These are phyloP conservation scores for Drosophila lutescens DNA, from an alignment of 2,888 invertebrate species.

Conservation along the genomic window DNA sequence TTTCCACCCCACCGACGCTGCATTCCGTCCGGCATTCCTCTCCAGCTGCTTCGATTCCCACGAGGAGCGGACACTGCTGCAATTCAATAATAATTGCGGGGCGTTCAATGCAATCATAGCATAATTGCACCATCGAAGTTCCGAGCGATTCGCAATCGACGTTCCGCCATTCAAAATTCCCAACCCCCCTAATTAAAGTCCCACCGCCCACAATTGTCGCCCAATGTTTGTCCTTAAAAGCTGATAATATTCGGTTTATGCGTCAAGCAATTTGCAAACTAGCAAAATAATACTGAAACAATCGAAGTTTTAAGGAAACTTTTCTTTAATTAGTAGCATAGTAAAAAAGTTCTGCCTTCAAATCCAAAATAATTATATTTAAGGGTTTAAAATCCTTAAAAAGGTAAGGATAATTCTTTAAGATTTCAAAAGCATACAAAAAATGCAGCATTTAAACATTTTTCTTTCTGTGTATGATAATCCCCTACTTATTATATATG, in stretches of 20 bases:
- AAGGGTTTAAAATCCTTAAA: too few species aligned
- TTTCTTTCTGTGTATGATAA: not conserved
- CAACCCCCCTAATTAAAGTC: not conserved
- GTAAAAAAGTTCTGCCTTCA: too few species aligned
- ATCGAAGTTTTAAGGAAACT: too few species aligned
- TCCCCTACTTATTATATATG: not conserved
- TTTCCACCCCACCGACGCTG: too few species aligned
- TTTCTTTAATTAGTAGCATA: too few species aligned
- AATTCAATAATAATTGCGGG: constrained; percentile 24
- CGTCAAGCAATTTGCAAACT: not conserved
- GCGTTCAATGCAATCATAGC: constrained; percentile 15
- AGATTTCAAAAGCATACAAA: too few species aligned
- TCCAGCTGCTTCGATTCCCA: not conserved
- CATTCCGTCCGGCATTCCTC: constrained; percentile 7
- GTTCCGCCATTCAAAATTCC: constrained; percentile 7
- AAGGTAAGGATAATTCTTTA: too few species aligned
- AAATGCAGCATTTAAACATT: too few species aligned
- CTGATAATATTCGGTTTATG: not conserved
- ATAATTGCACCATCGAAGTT: constrained; percentile 22
- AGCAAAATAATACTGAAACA: too few species aligned
- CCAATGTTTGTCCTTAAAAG: not conserved
- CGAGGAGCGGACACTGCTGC: constrained; percentile 13
- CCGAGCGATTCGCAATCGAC: constrained; percentile 5
- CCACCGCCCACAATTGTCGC: constrained; percentile 3
- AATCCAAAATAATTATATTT: too few species aligned